Percentiles rank a stretch among this genome's conserved stretches.
Evolutionary conservation across 2,888 invertebrate species (phyloP).

Genomic region (Hypsopygia costalis): DNA sequence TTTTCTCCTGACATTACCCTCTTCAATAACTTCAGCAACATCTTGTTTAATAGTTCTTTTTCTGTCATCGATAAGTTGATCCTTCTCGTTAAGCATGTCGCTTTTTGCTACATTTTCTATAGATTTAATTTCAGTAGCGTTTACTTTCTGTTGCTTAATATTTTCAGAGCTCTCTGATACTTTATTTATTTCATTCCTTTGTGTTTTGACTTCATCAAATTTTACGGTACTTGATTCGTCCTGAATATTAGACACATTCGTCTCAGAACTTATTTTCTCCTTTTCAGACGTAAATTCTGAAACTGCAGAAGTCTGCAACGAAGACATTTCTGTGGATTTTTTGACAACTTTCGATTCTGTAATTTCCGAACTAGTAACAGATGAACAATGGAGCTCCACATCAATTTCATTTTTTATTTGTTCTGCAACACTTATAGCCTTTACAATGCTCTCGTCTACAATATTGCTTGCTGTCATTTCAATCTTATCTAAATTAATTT

Average conservation of each 20-base stretch:
- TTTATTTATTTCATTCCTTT: not conserved
- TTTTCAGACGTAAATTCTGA: too few species aligned
- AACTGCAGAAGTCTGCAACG: not conserved
- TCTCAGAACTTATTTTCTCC: too few species aligned
- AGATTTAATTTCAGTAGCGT: conserved; percentile 17
- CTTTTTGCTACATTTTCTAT: conserved; percentile 24
- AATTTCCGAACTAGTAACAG: conserved; percentile 16
- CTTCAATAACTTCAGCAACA: conserved; percentile 31
- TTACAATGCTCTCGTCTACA: conserved; percentile 57
- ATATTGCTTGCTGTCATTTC: conserved; percentile 51
- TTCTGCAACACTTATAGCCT: conserved; percentile 51
- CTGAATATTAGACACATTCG: conserved; percentile 11
- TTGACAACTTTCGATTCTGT: conserved; percentile 14
- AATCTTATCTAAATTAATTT: conserved; percentile 47
- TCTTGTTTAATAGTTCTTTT: conserved; percentile 28
- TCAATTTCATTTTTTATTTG: conserved; percentile 56
- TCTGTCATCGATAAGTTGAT: conserved; percentile 26
- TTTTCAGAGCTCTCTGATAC: conserved; percentile 9
- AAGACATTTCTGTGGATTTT: conserved; percentile 1
- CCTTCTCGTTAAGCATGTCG: conserved; percentile 19
- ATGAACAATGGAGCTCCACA: conserved; percentile 27
- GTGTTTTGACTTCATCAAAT: not conserved
- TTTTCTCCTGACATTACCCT: conserved; percentile 31
- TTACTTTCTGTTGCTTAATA: conserved; percentile 18
- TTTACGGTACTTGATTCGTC: not conserved